Evolutionary conservation across 2,113 vertebrate species (phyloP), one percentile per base, ranked within the genome.

Genomic region (Lophius piscatorius): DNA sequence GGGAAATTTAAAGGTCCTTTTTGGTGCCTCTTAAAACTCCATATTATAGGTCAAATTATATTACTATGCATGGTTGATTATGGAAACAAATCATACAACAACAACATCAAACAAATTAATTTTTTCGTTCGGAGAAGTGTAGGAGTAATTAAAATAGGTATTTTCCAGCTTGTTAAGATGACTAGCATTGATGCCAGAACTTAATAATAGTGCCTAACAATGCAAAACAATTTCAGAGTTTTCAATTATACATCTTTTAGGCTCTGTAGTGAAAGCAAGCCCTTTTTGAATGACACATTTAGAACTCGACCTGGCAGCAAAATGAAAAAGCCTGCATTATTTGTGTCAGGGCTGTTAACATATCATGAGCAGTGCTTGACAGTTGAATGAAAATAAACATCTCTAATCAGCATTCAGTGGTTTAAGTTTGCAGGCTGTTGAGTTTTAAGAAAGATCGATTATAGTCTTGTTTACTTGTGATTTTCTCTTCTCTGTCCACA

Each of bases 311-410:
- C 82, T 85, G 82, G 78, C 76, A 82, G 81, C 29, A 41, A 79
- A 84, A 83, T 79, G 56, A 83, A 82, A 72, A 70, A 55, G 61
- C 42, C 41, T 83, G 81, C 84, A 74, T 81, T 80, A 5, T 28
- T 72, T 52, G 31, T 66, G 64, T 56, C 64, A 41, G 35, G 46
- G 70, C 78, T 85, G 73, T 82, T 86, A 84, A 84, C 86, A 79
- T 88, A 83, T 85, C 89, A 84, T 69, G 71, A 69, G 69, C 26
- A 13, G 64, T 44, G 21, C 76, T 74, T 82, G 81, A 86, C 71
- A 70, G 70, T 60, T 70, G 74, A 86, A 82, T 82, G 67, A 67
- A 85, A 86, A 87, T 73, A 78, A 82, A 81, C 74, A 83, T 71
- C 52, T 69, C 54, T 48, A 81, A 70, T 60, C 54, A 76, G 70